These are phyloP conservation scores for Subacronicta megacephala DNA, from an alignment of 2,888 invertebrate species.

Conservation along the genomic window DNA sequence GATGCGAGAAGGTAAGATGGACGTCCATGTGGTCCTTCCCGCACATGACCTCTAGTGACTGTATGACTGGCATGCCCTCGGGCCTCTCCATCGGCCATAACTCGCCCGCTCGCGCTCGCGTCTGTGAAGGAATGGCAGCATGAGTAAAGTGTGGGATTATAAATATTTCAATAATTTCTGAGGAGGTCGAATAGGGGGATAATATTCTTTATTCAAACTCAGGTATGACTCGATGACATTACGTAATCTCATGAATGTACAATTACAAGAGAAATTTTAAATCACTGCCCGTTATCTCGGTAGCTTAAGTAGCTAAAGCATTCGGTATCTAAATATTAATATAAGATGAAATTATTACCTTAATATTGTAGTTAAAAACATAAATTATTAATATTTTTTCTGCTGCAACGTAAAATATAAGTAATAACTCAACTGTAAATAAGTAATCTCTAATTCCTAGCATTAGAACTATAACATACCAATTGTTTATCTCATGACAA, in stretches of 20 bases:
- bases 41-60: constrained; percentile 97
- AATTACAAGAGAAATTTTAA: too few species aligned
- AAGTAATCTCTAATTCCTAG: constrained; percentile 10
- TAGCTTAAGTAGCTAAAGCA: too few species aligned
- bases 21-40: constrained; percentile 99
- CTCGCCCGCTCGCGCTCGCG: constrained; percentile 90
- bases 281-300: too few species aligned
- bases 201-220: not conserved
- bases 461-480: constrained; percentile 14
- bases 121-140: constrained; percentile 66
- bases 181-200: not conserved
- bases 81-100: constrained; percentile 97
- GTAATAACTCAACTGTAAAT: too few species aligned
- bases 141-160: constrained; percentile 20
- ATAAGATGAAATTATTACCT: too few species aligned
- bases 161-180: constrained; percentile 5
- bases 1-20: constrained; percentile 96
- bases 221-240: too few species aligned
- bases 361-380: too few species aligned
- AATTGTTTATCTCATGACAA: constrained; percentile 41
- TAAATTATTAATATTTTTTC: too few species aligned
- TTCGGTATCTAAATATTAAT: too few species aligned
- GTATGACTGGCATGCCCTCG: constrained; percentile 96
- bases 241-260: too few species aligned
- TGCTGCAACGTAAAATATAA: not conserved